Evolutionary conservation across 2,797 vertebrate species (phyloP), one percentile per base, ranked within the genome.

Genomic region (Chaetodon trifasciatus): DNA sequence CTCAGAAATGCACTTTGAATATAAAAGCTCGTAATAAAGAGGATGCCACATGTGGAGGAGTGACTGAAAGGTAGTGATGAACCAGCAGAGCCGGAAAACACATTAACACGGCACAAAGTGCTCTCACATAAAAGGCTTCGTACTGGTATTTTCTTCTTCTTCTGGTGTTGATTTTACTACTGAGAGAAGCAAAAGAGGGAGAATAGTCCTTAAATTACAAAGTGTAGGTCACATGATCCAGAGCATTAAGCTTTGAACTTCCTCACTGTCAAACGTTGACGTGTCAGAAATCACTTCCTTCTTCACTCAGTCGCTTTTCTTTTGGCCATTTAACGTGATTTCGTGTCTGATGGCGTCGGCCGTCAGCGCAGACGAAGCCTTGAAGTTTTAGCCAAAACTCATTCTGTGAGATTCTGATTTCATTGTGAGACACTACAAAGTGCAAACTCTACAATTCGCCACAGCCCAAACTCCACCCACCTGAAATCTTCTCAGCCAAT

Each of bases 1-100:
- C 42, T 77, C 24, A 70, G 39, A 85, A 70, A 52, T 21, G 8
- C 53, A 23, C 52, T 74, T 50, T 60, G 61, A 74, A 55, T 78
- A 72, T 66, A 62, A 77, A 82, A 80, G 52, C 58, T n/a, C 39
- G 44, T 37, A 16, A 55, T 69, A 47, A 60, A 68, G 52, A 62
- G 56, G 68, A 35, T 23, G 3, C 42, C 46, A 66, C 52, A 35
- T 65, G 63, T 50, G 24, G 62, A 64, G 21, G 24, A 58, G 46
- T 13, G 53, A 13, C 3, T 56, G 21, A 35, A 16, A 35, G 46
- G 42, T 21, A 4, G 15, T 11, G 19, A 70, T 72, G 32, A 86
- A 79, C 40, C 46, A 70, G 17, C n/a, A 16, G 47, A 75, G 57
- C 53, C 47, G 53, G 35, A 52, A 72, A 46, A 55, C 6, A 15